Base-by-base conservation (phyloP, 2,113 vertebrate species). In the Tyto alba region DNA sequence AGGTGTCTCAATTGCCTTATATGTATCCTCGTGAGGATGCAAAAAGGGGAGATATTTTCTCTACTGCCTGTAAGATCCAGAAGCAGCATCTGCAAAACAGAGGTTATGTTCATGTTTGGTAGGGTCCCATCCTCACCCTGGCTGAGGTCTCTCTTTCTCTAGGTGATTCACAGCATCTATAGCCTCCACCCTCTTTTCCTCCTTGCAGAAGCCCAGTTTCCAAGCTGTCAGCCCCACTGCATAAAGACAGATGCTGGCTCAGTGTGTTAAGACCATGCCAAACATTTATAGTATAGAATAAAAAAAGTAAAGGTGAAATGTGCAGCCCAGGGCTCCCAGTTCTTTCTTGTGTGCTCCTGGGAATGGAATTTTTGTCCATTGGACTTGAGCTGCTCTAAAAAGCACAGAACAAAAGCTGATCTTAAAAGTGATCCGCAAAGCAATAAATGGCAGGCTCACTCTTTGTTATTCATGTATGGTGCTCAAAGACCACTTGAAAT, bases 391-490 rank as follows among this genome's bases (percentile, higher is more conserved):
- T 41, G 83, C 80, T 94, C 88, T 95, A 96, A 95, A 96, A 96
- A 94, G 90, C 94, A 13, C 34, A 68, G 90, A 93, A 97, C 92
- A 97, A 97, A 96, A 96, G 94, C 94, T 94, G 89, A 92, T 96
- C 96, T 96, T 96, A 96, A 96, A 96, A 95, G 96, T 96, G 96
- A 96, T 92, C 95, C 6, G 72, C 85, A 92, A 84, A 96, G 86
- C 92, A 93, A 90, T 96, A 96, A 93, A 95, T 96, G 95, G 95
- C 96, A 96, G 94, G 81, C 95, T 89, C 56, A 7, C 66, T 95
- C 96, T 96, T 97, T 96, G 95, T 96, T 94, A 96, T 95, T 95
- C 95, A 96, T 95, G 96, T 89, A 38, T 83, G 90, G 95, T 59
- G 66, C 91, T 96, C 89, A 96, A 96, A 96, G 86, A 95, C 77